A percentile compares a stretch with the other conserved stretches of the same genome.
phyloP scores from a whole-genome alignment of 2,888 invertebrate species.

The Vannuccia rotundouncinata region DNA sequence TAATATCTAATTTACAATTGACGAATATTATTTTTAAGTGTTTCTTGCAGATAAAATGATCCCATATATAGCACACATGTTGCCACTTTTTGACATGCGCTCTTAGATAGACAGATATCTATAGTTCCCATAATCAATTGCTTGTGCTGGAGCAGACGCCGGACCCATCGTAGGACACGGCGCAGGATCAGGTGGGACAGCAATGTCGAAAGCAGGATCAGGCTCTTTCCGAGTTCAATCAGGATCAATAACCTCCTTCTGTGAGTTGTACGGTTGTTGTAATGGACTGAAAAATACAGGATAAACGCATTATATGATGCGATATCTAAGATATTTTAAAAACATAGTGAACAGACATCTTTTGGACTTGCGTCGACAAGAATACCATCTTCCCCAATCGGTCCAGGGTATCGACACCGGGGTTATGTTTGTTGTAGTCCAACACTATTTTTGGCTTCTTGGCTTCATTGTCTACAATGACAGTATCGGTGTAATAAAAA shows the following conservation, averaged over 20 bases:
- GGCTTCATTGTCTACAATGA: not conserved
- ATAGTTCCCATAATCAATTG: not conserved
- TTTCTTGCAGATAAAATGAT: not conserved
- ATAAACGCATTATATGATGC: conserved; percentile 13
- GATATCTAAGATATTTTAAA: conserved; percentile 22
- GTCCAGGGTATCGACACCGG: conserved; percentile 18
- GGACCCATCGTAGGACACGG: not conserved
- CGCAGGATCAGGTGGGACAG: not conserved
- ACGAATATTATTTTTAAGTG: not conserved
- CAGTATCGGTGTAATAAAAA: not conserved
- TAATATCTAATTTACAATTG: not conserved
- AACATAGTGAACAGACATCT: not conserved
- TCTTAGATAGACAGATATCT: not conserved
- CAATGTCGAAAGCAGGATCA: not conserved
- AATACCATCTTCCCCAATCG: conserved; percentile 3
- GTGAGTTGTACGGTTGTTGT: not conserved
- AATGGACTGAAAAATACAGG: conserved; percentile 12
- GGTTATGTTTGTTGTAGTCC: conserved; percentile 29
- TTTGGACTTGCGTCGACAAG: conserved; percentile 16
- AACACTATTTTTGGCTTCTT: conserved; percentile 16
- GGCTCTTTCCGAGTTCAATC: conserved; percentile 6
- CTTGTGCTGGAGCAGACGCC: not conserved
- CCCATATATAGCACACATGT: not conserved
- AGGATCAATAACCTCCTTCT: conserved; percentile 24
- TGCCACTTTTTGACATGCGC: not conserved